These are phyloP conservation scores for Microcebus murinus DNA, from an alignment of 2,113 vertebrate species.

Conservation along the genomic window DNA sequence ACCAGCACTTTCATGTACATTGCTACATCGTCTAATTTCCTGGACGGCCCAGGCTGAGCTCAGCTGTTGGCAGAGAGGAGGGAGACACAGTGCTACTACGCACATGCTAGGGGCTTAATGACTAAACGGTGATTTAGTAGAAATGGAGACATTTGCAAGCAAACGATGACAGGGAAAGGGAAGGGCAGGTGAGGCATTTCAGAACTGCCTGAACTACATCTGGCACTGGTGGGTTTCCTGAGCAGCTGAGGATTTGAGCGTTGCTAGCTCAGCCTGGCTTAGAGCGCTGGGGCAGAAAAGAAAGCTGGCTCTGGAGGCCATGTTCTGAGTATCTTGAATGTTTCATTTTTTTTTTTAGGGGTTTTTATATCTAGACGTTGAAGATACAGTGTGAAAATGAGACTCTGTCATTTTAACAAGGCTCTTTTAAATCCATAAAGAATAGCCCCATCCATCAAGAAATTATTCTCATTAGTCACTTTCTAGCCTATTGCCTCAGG, in stretches of 20 bases:
- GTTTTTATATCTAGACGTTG: background rate
- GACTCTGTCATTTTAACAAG: slow-evolving; percentile 37
- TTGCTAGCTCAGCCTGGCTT: background rate
- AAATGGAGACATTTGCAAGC: background rate
- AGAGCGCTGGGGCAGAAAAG: background rate
- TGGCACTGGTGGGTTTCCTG: background rate
- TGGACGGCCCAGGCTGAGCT: background rate
- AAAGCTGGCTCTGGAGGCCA: background rate
- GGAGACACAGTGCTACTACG: background rate
- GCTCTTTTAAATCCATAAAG: slow-evolving; percentile 56
- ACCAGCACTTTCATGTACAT: fast-evolving
- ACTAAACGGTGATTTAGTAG: background rate
- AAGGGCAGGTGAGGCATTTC: background rate
- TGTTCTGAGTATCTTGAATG: background rate
- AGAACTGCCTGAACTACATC: background rate
- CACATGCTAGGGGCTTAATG: background rate
- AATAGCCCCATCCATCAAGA: slow-evolving; percentile 61
- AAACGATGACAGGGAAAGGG: background rate
- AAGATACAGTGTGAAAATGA: slow-evolving; percentile 36
- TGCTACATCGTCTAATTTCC: fast-evolving
- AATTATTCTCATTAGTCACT: slow-evolving; percentile 66
- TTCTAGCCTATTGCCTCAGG: slow-evolving; percentile 52
- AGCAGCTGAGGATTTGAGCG: background rate
- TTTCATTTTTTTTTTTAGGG: background rate
- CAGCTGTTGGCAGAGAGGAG: background rate